phyloP scores from a whole-genome alignment of 2,888 invertebrate genomes.

The Mactromeris polynyma region DNA sequence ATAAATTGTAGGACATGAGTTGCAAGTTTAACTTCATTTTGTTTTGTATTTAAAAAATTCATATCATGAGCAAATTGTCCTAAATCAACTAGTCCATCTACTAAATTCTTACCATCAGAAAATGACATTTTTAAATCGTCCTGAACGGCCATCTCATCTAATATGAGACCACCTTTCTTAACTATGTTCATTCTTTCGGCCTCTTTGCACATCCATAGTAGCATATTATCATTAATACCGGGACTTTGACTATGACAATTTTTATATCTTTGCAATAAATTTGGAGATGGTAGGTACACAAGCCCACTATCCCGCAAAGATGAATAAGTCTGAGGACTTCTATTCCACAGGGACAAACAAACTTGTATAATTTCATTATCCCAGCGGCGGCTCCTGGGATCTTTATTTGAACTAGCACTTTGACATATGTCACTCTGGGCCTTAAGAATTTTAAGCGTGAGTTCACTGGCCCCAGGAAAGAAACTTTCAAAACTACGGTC shows the following conservation, averaged over 20 bases:
- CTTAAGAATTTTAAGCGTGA: not conserved
- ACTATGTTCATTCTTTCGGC: not conserved
- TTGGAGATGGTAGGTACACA: conserved; percentile 20
- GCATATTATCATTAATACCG: conserved; percentile 18
- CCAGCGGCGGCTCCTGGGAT: conserved; percentile 27
- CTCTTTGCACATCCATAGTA: conserved; percentile 22
- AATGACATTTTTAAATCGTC: conserved; percentile 19
- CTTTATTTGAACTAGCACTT: not conserved
- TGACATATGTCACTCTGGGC: conserved; percentile 12
- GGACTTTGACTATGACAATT: conserved; percentile 19
- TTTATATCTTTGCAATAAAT: conserved; percentile 20
- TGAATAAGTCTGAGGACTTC: conserved; percentile 41
- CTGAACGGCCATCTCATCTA: conserved; percentile 32
- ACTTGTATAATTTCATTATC: conserved; percentile 41
- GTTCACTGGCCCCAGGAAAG: conserved; percentile 16
- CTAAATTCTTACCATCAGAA: not conserved
- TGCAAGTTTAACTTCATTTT: conserved; percentile 11
- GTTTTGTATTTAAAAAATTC: not conserved
- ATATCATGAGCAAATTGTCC: not conserved
- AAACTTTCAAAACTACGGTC: not conserved
- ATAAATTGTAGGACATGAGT: conserved; percentile 11
- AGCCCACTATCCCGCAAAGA: not conserved
- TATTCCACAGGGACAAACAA: conserved; percentile 45
- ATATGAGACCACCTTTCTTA: not conserved
- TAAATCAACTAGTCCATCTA: not conserved